These are phyloP conservation scores for Anas platyrhynchos DNA, from an alignment of 2,113 vertebrate species.

Conservation along the genomic window DNA sequence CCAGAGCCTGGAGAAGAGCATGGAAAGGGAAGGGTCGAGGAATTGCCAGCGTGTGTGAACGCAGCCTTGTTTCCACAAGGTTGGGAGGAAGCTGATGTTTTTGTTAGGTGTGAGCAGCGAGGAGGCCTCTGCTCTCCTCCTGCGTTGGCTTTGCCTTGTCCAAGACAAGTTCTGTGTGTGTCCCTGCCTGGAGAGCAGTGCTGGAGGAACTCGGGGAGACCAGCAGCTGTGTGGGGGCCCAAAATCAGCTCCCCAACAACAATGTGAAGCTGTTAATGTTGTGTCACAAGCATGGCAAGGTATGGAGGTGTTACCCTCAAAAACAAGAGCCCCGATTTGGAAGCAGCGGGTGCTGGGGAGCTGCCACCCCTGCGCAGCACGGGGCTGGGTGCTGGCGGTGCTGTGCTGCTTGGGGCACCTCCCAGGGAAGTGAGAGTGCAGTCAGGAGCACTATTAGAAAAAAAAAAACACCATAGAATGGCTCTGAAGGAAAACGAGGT, in stretches of 20 bases:
- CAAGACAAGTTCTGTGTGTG: too few relatives aligned
- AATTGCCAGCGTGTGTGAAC: background rate
- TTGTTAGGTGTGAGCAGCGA: background rate
- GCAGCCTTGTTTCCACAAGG: background rate
- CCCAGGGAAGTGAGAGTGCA: background rate
- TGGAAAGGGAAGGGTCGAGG: background rate
- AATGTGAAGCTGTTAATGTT: background rate
- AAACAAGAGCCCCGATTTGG: background rate
- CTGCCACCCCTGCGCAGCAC: too few relatives aligned
- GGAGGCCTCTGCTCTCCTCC: too few relatives aligned
- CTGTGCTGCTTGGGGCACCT: background rate
- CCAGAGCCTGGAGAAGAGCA: background rate
- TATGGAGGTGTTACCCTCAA: background rate
- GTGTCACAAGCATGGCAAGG: background rate
- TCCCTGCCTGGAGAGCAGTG: background rate
- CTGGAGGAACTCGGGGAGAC: background rate
- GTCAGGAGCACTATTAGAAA: background rate
- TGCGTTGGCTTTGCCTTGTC: too few relatives aligned
- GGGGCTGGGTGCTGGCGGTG: too few relatives aligned
- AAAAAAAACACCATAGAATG: background rate
- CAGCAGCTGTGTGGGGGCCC: background rate
- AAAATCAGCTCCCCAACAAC: conserved; percentile 16
- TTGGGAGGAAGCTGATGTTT: background rate
- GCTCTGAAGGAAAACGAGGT: background rate
- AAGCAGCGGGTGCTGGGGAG: background rate